Evolutionary conservation across 1,140 invertebrate species (phyloP).

Genomic region (Drosophila pachea): DNA sequence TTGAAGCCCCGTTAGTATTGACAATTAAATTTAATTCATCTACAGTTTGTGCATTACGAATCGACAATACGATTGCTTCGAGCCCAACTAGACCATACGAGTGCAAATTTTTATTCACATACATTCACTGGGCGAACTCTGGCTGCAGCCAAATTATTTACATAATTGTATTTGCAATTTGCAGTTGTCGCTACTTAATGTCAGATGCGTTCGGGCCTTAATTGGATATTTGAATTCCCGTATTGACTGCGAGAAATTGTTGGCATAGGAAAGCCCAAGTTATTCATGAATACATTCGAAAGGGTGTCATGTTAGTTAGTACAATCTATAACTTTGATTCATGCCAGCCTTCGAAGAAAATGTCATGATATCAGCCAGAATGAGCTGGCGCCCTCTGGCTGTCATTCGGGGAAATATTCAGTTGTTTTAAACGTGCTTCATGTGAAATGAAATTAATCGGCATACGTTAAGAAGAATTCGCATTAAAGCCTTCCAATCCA

Average conservation of each 20-base stretch:
- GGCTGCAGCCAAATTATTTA: slow-evolving; percentile 28
- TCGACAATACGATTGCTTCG: slow-evolving; percentile 4
- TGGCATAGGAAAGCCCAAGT: not conserved
- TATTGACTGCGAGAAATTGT: slow-evolving; percentile 1
- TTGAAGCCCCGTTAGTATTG: slow-evolving; percentile 58
- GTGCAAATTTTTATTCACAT: not conserved
- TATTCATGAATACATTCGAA: not conserved
- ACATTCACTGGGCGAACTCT: too few species aligned
- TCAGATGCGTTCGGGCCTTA: slow-evolving; percentile 17
- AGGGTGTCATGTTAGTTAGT: too few species aligned
- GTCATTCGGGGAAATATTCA: slow-evolving; percentile 8
- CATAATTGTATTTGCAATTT: slow-evolving; percentile 38
- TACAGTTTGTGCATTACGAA: slow-evolving; percentile 43
- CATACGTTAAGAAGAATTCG: slow-evolving; percentile 50
- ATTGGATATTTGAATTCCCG: slow-evolving; percentile 18
- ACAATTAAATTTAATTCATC: slow-evolving; percentile 59
- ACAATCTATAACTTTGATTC: too few species aligned
- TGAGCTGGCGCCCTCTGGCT: slow-evolving; percentile 11
- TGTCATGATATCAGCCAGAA: not conserved
- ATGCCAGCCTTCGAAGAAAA: too few species aligned
- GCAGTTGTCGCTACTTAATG: slow-evolving; percentile 29
- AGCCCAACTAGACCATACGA: not conserved
- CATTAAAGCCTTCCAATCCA: slow-evolving; percentile 69
- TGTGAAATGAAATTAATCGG: slow-evolving; percentile 68
- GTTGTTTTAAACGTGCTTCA: slow-evolving; percentile 39